A percentile compares a stretch with the other conserved stretches of the same genome.
Evolutionary conservation across 2,113 vertebrate species (phyloP).

Genomic region (Nothobranchius kuhntae): DNA sequence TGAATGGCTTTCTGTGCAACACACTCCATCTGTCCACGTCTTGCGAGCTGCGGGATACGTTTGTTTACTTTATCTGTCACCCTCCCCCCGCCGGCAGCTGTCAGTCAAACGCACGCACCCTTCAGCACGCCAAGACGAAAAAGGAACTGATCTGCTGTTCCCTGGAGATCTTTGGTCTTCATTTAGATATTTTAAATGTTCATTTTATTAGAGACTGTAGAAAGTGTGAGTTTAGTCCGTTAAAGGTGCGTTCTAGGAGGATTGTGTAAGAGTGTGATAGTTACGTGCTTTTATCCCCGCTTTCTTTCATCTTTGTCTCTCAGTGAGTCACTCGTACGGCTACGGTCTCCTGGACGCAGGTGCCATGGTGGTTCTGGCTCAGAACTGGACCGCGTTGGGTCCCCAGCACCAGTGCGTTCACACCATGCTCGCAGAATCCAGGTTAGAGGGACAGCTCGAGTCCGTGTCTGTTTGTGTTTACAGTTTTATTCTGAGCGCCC

Average conservation of each 20-base stretch:
- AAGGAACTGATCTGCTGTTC: constrained; percentile 3
- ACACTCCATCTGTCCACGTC: background rate
- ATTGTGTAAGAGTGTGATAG: background rate
- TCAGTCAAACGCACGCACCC: constrained; percentile 7
- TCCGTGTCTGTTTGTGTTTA: constrained; percentile 14
- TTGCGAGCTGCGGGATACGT: background rate
- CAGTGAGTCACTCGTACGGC: constrained; percentile 97
- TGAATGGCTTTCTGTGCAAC: background rate
- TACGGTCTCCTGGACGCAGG: constrained; percentile 93
- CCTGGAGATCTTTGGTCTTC: background rate
- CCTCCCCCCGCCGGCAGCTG: constrained; percentile 3
- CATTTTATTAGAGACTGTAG: background rate
- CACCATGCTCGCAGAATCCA: constrained; percentile 87
- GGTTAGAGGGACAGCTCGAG: constrained; percentile 70
- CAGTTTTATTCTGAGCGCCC: constrained; percentile 17
- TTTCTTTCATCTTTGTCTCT: background rate
- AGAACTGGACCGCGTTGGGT: constrained; percentile 91
- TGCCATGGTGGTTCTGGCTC: constrained; percentile 90
- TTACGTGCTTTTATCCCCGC: background rate
- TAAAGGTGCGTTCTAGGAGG: background rate
- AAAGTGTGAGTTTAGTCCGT: background rate
- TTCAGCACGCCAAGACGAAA: background rate
- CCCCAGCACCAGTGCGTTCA: constrained; percentile 90
- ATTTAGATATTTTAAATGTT: background rate
- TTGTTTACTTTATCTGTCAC: constrained; percentile 14